Evolutionary conservation across 2,113 vertebrate species (phyloP), one percentile per base, ranked within the genome.

Genomic region (Hippoglossus stenolepis): DNA sequence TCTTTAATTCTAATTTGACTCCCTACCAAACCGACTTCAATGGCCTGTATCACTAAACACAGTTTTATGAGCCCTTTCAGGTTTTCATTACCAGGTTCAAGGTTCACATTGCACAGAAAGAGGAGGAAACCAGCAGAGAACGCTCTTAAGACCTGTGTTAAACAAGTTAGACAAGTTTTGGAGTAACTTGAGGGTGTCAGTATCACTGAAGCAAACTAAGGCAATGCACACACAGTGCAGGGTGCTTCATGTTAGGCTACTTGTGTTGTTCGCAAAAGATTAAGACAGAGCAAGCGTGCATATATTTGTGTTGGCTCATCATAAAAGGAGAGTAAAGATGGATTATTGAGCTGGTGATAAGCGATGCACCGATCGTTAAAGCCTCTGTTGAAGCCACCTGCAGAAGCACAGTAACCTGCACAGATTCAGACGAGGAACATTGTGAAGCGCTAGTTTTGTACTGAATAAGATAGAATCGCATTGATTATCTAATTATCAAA

Each of bases 331-430:
- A 79, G 74, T 75, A 77, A 84, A 87, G 73, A 77, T 70, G 21
- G 77, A 78, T 82, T 82, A 89, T 75, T 88, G 82, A 91, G 56
- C 58, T 68, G 43, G 53, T 73, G 84, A 89, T 90, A 85, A 87
- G 31, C 6, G 6, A 31, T 31, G 31, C 1, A 31, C 31, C 31
- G 31, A 31, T 31, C 31, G 31, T 31, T 31, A 7, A 18, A 77
- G 47, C 18, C 45, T 31, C 23, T 5, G 17, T 74, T 26, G 61
- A 60, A 67, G 21, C 59, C 68, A 73, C 70, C 63, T 71, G 61
- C 40, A 71, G 28, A 72, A 8, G 65, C 38, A 65, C 9, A 8
- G 12, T 60, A 18, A 49, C n/a, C 20, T 26, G 49, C 17, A 38
- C 51, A 51, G 38, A 13, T 49, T 70, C 2, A 13, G 3, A 31